Evolutionary conservation across 2,797 vertebrate genomes (phyloP).

Genomic region (Tamandua tetradactyla): DNA sequence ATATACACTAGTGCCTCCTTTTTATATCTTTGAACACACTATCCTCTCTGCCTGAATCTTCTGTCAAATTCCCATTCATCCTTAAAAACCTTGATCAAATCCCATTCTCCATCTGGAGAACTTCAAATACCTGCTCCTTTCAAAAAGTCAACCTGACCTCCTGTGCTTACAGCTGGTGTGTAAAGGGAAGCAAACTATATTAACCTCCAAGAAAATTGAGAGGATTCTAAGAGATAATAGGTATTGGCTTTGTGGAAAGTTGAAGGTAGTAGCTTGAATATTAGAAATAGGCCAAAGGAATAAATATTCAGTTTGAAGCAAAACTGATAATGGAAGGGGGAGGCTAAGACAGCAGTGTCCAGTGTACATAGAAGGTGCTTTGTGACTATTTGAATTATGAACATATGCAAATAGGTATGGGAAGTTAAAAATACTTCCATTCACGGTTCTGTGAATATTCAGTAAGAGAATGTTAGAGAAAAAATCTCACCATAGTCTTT

Average conservation of each 20-base stretch:
- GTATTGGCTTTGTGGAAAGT: background rate
- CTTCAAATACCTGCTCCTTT: constrained; percentile 29
- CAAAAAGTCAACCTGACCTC: background rate
- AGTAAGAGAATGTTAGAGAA: background rate
- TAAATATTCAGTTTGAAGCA: constrained; percentile 5
- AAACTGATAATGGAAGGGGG: background rate
- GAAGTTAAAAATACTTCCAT: background rate
- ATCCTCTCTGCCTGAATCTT: constrained; percentile 2
- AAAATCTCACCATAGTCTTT: background rate
- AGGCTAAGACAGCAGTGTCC: background rate
- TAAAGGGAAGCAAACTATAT: constrained; percentile 52
- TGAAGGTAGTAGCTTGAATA: background rate
- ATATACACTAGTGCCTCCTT: background rate
- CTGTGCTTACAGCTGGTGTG: background rate
- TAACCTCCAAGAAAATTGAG: constrained; percentile 14
- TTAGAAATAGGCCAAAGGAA: constrained; percentile 39
- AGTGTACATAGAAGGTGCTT: background rate
- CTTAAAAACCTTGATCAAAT: constrained; percentile 44
- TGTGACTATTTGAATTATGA: background rate
- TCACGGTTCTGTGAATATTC: background rate
- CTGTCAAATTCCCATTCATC: background rate
- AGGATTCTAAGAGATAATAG: background rate
- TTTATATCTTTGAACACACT: background rate
- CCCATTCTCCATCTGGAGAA: constrained; percentile 7
- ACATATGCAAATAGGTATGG: background rate